Percentiles rank a stretch among this genome's conserved stretches.
phyloP scores from a whole-genome alignment of 2,888 invertebrate genomes.

The Limnephilus auricula region DNA sequence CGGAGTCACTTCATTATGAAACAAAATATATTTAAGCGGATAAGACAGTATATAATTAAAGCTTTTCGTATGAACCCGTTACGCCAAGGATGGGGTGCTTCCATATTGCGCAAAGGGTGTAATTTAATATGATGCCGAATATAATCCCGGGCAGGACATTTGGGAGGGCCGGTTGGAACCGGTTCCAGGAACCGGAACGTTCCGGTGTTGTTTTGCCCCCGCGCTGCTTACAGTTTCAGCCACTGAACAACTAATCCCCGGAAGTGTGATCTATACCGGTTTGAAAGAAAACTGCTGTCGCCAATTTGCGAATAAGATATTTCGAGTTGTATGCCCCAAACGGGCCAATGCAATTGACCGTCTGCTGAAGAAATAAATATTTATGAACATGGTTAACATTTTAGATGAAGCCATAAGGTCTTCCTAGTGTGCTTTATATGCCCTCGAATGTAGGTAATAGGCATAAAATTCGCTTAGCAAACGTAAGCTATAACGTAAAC shows the following conservation, averaged over 20 bases:
- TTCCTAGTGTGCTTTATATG: too few relatives aligned
- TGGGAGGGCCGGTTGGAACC: slow-evolving; percentile 27
- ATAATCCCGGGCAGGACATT: slow-evolving; percentile 46
- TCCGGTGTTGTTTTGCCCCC: slow-evolving; percentile 8
- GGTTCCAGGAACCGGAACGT: background rate
- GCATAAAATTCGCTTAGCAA: too few relatives aligned
- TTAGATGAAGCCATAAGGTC: too few relatives aligned
- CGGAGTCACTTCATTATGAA: slow-evolving; percentile 26
- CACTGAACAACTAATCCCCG: background rate
- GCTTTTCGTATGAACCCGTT: slow-evolving; percentile 46
- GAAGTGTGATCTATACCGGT: background rate
- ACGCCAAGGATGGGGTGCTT: slow-evolving; percentile 33
- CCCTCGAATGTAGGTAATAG: too few relatives aligned
- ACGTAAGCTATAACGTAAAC: too few relatives aligned
- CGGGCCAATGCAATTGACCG: too few relatives aligned
- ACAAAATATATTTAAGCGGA: slow-evolving; percentile 48
- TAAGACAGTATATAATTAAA: slow-evolving; percentile 48
- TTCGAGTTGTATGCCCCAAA: too few relatives aligned
- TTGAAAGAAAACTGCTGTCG: too few relatives aligned
- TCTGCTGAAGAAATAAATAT: too few relatives aligned
- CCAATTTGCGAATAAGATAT: too few relatives aligned
- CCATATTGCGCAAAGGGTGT: slow-evolving; percentile 49
- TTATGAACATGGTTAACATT: too few relatives aligned
- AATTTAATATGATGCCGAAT: slow-evolving; percentile 46
- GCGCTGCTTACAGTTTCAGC: background rate